phyloP scores from a whole-genome alignment of 2,888 invertebrate species.

The Rhodophaea formosa region DNA sequence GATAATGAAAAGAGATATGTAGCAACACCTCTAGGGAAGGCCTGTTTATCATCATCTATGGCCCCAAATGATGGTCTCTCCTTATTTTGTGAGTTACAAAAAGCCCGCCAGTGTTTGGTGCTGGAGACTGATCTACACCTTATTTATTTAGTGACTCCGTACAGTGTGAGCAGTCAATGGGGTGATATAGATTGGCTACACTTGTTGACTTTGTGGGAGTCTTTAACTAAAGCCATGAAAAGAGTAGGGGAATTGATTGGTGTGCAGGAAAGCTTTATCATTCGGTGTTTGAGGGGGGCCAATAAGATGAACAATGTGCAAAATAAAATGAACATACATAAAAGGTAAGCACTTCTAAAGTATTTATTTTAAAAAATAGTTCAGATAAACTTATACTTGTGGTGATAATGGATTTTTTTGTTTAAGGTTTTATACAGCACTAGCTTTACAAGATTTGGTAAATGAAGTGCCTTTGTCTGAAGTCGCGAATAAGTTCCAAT shows the following conservation, averaged over 20 bases:
- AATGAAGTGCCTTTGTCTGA: constrained; percentile 91
- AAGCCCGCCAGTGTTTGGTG: constrained; percentile 93
- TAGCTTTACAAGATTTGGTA: constrained; percentile 95
- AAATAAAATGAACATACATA: constrained; percentile 83
- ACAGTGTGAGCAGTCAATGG: constrained; percentile 91
- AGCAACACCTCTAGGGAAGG: constrained; percentile 93
- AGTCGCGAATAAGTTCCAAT: constrained; percentile 92
- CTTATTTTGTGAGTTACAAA: constrained; percentile 93
- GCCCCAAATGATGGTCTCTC: constrained; percentile 96
- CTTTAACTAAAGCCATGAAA: constrained; percentile 88
- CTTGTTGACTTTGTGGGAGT: constrained; percentile 90
- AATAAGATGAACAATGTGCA: constrained; percentile 79
- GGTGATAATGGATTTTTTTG: constrained; percentile 6
- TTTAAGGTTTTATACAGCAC: constrained; percentile 90
- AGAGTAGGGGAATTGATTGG: constrained; percentile 95
- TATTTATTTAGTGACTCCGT: constrained; percentile 97
- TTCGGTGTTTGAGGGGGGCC: constrained; percentile 86
- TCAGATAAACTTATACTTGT: not conserved
- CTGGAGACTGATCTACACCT: constrained; percentile 97
- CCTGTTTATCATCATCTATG: constrained; percentile 95
- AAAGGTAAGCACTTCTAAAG: constrained; percentile 66
- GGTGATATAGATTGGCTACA: constrained; percentile 90
- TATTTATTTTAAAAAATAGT: constrained; percentile 3
- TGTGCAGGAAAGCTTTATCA: constrained; percentile 91
- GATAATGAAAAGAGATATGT: constrained; percentile 79